These are phyloP conservation scores for Heliconius nattereri DNA, from an alignment of 1,140 invertebrate genomes.

Conservation along the genomic window DNA sequence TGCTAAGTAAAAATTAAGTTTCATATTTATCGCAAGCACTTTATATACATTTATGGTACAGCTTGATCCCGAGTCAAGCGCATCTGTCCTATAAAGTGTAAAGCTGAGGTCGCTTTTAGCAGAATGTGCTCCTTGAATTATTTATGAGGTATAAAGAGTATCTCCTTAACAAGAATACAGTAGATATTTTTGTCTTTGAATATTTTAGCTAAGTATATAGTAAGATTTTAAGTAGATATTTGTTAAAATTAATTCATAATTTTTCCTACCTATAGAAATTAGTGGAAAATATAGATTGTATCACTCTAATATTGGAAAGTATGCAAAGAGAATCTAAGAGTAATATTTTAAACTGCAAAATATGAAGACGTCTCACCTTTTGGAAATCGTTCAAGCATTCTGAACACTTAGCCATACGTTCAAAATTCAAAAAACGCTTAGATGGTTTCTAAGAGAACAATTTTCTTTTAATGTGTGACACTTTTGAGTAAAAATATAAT, in stretches of 20 bases:
- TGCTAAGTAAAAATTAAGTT: conserved; percentile 10
- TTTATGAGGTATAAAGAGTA: conserved; percentile 28
- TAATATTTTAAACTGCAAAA: too few relatives aligned
- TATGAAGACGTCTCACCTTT: too few relatives aligned
- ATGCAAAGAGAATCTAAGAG: too few relatives aligned
- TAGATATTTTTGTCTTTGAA: background rate
- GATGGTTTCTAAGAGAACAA: too few relatives aligned
- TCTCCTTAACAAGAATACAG: background rate
- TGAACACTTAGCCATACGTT: too few relatives aligned
- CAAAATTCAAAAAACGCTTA: too few relatives aligned
- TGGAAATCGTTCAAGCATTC: too few relatives aligned
- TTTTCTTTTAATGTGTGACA: too few relatives aligned
- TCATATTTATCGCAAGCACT: conserved; percentile 1
- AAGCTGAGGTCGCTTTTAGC: conserved; percentile 34
- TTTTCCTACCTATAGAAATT: too few relatives aligned
- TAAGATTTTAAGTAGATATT: background rate
- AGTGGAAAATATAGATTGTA: background rate
- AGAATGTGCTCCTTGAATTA: conserved; percentile 35
- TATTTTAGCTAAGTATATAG: background rate
- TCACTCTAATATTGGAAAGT: background rate
- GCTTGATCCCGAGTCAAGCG: conserved; percentile 40
- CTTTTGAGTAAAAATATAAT: too few relatives aligned
- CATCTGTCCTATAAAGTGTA: conserved; percentile 24
- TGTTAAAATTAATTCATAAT: too few relatives aligned
- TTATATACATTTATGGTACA: conserved; percentile 29